Percentiles rank a stretch among this genome's conserved stretches.
phyloP scores from a whole-genome alignment of 2,888 invertebrate genomes.

The Harpagoxenus sublaevis region DNA sequence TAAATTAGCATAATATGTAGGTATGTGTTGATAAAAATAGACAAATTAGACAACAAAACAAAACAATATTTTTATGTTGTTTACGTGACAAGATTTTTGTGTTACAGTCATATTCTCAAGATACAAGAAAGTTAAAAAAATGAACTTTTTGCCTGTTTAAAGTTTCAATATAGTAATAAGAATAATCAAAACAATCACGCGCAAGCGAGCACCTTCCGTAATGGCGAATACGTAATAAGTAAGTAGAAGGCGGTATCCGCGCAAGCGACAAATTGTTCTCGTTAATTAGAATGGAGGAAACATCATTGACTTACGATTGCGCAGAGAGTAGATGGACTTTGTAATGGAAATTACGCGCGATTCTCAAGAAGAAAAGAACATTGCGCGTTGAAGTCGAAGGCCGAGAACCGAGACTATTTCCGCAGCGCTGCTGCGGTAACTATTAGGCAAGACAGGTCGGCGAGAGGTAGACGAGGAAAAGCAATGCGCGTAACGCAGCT shows the following conservation, averaged over 20 bases:
- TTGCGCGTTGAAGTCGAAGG: slow-evolving; percentile 7
- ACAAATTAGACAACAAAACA: background rate
- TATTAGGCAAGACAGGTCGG: slow-evolving; percentile 59
- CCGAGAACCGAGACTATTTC: background rate
- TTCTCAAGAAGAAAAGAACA: slow-evolving; percentile 9
- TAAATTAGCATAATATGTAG: background rate
- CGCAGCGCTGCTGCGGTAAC: background rate
- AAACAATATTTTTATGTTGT: no score
- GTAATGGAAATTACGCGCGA: slow-evolving; percentile 31
- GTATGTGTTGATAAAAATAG: background rate
- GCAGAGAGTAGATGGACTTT: slow-evolving; percentile 31
- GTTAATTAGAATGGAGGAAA: slow-evolving; percentile 42
- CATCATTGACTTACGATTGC: slow-evolving; percentile 41
- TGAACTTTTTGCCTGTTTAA: background rate
- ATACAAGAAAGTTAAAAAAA: background rate
- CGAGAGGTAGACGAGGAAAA: slow-evolving; percentile 55
- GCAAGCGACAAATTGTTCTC: slow-evolving; percentile 36
- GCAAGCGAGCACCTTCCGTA: background rate
- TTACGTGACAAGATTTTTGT: background rate
- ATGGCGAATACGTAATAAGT: background rate
- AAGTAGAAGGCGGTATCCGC: background rate
- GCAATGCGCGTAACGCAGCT: slow-evolving; percentile 54
- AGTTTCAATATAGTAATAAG: background rate
- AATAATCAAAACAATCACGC: background rate
- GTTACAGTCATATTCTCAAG: background rate